A percentile compares a stretch with the other conserved stretches of the same genome.
phyloP scores from a whole-genome alignment of 1,140 invertebrate species.

The Daktulosphaira vitifoliae region DNA sequence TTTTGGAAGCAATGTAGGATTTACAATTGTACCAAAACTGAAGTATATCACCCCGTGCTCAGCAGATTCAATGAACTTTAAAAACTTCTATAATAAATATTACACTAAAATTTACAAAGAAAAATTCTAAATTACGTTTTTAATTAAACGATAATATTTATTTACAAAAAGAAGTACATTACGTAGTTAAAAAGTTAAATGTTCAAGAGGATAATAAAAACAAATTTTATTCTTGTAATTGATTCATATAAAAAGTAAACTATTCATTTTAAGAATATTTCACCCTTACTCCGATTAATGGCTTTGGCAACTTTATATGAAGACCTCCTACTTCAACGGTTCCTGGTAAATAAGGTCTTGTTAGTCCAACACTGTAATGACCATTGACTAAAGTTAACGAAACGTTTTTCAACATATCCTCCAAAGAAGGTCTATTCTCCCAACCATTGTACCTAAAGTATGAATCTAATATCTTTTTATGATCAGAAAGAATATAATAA shows the following conservation, averaged over 20 bases:
- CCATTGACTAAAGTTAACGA: slow-evolving; percentile 49
- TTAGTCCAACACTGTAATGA: slow-evolving; percentile 47
- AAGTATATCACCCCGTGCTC: slow-evolving; percentile 38
- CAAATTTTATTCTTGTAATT: no score
- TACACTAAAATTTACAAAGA: no score
- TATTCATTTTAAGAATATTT: no score
- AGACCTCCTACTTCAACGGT: slow-evolving; percentile 53
- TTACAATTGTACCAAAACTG: slow-evolving; percentile 36
- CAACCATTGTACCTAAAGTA: no score
- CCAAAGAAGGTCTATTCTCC: slow-evolving; percentile 47
- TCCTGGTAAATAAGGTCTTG: slow-evolving; percentile 46
- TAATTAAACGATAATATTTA: background rate
- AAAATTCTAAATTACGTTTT: no score
- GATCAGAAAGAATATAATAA: no score
- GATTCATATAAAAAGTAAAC: no score
- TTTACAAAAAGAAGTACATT: no score
- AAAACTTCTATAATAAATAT: slow-evolving; percentile 37
- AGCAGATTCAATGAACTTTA: no score
- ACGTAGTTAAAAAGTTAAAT: no score
- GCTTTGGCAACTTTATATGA: slow-evolving; percentile 43
- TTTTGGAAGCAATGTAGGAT: background rate
- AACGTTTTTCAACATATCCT: slow-evolving; percentile 40
- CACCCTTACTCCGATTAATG: background rate
- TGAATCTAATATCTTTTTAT: no score
- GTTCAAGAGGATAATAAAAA: no score